Evolutionary conservation across 1,140 invertebrate genomes (phyloP).

Genomic region (Cyclina sinensis): DNA sequence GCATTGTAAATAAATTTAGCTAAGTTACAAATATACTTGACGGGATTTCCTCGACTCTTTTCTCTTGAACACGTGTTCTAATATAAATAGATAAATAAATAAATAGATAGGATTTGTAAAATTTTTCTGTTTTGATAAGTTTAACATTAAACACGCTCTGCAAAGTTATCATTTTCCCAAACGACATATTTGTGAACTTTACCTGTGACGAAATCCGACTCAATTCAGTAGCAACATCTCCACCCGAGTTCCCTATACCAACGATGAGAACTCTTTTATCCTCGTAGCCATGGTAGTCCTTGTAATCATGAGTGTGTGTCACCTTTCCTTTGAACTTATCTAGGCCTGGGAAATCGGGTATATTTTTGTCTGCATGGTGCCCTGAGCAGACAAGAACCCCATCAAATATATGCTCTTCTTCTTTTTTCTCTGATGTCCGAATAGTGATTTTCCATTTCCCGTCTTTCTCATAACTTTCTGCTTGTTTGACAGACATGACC

Average conservation of each 20-base stretch:
- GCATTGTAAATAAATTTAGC: too few species aligned
- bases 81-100: too few species aligned
- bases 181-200: too few species aligned
- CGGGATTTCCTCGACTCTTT: too few species aligned
- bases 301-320: slow-evolving; percentile 87
- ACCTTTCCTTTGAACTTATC: slow-evolving; percentile 86
- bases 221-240: slow-evolving; percentile 87
- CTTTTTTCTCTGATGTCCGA: slow-evolving; percentile 83
- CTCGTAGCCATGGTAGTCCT: slow-evolving; percentile 81
- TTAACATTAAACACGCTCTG: too few species aligned
- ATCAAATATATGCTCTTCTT: slow-evolving; percentile 79
- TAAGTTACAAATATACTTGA: too few species aligned
- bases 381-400: slow-evolving; percentile 83
- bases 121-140: too few species aligned
- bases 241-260: slow-evolving; percentile 88
- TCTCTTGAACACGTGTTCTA: too few species aligned
- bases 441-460: slow-evolving; percentile 83
- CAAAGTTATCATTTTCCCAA: too few species aligned
- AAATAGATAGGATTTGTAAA: too few species aligned
- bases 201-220: slow-evolving; percentile 86
- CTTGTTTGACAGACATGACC: slow-evolving; percentile 64
- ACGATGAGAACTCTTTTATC: slow-evolving; percentile 87
- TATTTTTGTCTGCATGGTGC: slow-evolving; percentile 85
- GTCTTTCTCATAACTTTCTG: neutral
- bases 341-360: slow-evolving; percentile 84